These are phyloP conservation scores for Drosophila anomelani DNA, from an alignment of 2,888 invertebrate species.

Conservation along the genomic window DNA sequence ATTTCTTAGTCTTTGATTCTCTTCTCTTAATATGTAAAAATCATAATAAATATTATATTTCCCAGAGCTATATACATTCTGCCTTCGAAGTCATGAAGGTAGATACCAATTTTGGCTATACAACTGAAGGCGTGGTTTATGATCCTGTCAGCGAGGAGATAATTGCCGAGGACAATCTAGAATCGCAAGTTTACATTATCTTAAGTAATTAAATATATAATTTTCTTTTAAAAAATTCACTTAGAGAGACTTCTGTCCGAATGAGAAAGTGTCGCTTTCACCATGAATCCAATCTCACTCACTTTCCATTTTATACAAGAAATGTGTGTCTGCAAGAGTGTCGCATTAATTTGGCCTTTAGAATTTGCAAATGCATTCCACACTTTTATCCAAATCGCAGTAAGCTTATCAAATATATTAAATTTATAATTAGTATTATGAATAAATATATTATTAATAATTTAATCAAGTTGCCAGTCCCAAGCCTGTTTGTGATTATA, in stretches of 20 bases:
- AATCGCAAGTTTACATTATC: slow-evolving; percentile 56
- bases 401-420: slow-evolving; percentile 42
- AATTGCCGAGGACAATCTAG: slow-evolving; percentile 75
- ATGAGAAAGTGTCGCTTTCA: slow-evolving; percentile 83
- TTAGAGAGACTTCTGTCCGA: slow-evolving; percentile 73
- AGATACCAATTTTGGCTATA: slow-evolving; percentile 73
- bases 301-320: slow-evolving; percentile 82
- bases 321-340: slow-evolving; percentile 83
- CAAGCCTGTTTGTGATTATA: slow-evolving; percentile 81
- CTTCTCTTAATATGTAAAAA: background rate
- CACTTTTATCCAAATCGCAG: slow-evolving; percentile 84
- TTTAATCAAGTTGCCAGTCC: slow-evolving; percentile 66
- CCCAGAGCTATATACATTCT: slow-evolving; percentile 80
- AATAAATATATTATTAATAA: background rate
- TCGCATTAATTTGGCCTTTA: slow-evolving; percentile 81
- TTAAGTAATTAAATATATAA: background rate
- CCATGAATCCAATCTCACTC: slow-evolving; percentile 83
- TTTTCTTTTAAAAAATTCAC: background rate
- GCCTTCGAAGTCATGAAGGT: slow-evolving; percentile 82
- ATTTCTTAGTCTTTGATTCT: background rate
- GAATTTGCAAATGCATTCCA: slow-evolving; percentile 83
- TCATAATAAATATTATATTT: background rate
- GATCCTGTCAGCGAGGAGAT: slow-evolving; percentile 75
- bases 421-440: background rate
- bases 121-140: slow-evolving; percentile 68